Base-by-base conservation (phyloP, 2,113 vertebrate genomes). In the Oreamnos americanus region DNA sequence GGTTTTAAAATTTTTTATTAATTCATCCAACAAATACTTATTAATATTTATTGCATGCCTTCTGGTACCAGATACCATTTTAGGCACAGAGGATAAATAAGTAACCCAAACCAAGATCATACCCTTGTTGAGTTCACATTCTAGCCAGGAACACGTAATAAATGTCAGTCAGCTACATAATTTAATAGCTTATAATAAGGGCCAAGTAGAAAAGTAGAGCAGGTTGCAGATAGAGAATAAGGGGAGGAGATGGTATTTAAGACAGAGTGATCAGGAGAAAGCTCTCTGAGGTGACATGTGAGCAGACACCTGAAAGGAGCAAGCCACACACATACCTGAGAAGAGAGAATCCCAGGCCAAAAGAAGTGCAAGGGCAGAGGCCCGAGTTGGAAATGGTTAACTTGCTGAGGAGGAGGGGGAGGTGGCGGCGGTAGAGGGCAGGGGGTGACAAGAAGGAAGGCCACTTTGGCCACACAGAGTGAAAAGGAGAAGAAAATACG, bases 381-480 rank as follows among this genome's bases (percentile, higher is more conserved):
- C 36, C 55, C 43, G 26, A 47, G 26, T 23, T 11, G 30, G 36
- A 87, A 49, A 71, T 7, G 39, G 23, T 33, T 79, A 26, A 8
- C 30, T 78, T 49, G 26, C 39, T 26, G 16, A 17, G 86, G 60
- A 11, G 6, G n/a, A 17, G 39, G 6, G 43, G 43, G 7, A 7
- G 45, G 45, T n/a, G 7, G 45, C 1, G 0, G 64, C 2, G 0
- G n/a, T 15, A 3, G 28, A 14, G n/a, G 64, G 17, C 19, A 2
- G 64, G 64, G 33, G 64, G 36, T 62, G 21, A 49, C n/a, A 71
- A 2, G 67, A 85, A 62, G 39, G 33, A 90, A 67, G 39, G 19
- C 17, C 21, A 30, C 4, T 6, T 13, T 39, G 17, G 64, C 71
- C 67, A 90, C 14, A 25, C 62, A 15, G 82, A 88, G 36, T 28